Percentiles rank a stretch among this genome's conserved stretches.
Evolutionary conservation across 2,888 invertebrate genomes (phyloP).

Genomic region (Sisyra nigra): DNA sequence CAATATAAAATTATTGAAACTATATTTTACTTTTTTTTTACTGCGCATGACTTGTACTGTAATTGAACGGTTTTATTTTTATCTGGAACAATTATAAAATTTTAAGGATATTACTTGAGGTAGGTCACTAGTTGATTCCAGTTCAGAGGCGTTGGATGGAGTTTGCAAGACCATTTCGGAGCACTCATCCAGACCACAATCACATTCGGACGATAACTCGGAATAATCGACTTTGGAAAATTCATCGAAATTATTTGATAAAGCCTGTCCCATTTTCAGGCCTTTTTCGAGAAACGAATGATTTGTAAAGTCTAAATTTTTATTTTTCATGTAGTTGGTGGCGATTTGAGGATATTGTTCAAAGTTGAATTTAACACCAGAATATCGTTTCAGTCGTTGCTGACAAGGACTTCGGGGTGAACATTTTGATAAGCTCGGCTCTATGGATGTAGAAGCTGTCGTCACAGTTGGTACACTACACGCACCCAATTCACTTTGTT

Average conservation of each 20-base stretch:
- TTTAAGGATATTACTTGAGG: no score
- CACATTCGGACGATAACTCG: conserved; percentile 5
- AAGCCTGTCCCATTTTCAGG: conserved; percentile 28
- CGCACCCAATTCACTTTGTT: background rate
- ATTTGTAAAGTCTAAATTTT: conserved; percentile 43
- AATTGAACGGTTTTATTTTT: no score
- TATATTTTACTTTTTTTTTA: no score
- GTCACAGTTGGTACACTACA: conserved; percentile 9
- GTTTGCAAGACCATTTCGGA: conserved; percentile 45
- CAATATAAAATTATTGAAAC: no score
- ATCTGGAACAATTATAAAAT: no score
- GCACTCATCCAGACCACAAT: conserved; percentile 20
- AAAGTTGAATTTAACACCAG: conserved; percentile 57
- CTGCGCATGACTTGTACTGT: no score
- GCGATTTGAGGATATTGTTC: conserved; percentile 50
- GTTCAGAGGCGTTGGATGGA: conserved; percentile 63
- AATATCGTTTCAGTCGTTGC: conserved; percentile 35
- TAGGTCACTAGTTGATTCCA: conserved; percentile 34
- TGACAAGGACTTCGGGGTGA: conserved; percentile 10
- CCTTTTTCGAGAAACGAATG: conserved; percentile 40
- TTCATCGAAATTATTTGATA: conserved; percentile 11
- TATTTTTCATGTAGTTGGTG: conserved; percentile 59
- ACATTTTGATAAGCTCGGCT: conserved; percentile 12
- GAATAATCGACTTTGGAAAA: conserved; percentile 17
- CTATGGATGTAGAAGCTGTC: conserved; percentile 13